Evolutionary conservation across 2,797 vertebrate genomes (phyloP).

Genomic region (Anolis apletophallus): DNA sequence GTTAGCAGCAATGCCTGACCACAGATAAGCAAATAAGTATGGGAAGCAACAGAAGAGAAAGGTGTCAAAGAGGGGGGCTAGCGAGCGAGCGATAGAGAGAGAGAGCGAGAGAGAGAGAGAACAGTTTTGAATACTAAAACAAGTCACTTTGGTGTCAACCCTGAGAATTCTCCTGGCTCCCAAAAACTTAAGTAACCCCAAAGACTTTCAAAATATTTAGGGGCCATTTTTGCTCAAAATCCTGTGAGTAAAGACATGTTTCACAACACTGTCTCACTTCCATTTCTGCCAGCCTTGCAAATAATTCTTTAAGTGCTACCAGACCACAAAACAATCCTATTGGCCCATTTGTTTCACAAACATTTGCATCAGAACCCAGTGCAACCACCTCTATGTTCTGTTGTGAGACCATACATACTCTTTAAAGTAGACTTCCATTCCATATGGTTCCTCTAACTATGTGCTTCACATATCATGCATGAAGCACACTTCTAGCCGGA

Average conservation of each 20-base stretch:
- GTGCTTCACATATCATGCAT: neutral
- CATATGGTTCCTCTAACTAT: neutral
- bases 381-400: neutral
- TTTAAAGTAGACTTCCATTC: neutral
- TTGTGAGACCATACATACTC: neutral
- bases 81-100: no score
- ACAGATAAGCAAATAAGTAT: conserved; percentile 4
- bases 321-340: neutral
- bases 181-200: neutral
- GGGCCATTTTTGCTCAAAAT: neutral
- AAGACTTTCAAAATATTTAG: neutral
- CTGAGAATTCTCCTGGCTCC: rapidly evolving
- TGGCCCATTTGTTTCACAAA: neutral
- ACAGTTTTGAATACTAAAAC: conserved; percentile 3
- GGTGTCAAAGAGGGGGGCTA: no score
- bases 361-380: no score
- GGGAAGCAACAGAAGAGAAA: neutral
- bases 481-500: neutral
- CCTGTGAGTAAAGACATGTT: neutral
- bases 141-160: neutral
- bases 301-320: neutral
- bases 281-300: neutral
- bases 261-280: neutral
- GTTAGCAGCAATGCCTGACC: neutral
- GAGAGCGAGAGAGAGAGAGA: no score